These are phyloP conservation scores for Reticulitermes speratus DNA, from an alignment of 1,140 invertebrate species.

Conservation along the genomic window DNA sequence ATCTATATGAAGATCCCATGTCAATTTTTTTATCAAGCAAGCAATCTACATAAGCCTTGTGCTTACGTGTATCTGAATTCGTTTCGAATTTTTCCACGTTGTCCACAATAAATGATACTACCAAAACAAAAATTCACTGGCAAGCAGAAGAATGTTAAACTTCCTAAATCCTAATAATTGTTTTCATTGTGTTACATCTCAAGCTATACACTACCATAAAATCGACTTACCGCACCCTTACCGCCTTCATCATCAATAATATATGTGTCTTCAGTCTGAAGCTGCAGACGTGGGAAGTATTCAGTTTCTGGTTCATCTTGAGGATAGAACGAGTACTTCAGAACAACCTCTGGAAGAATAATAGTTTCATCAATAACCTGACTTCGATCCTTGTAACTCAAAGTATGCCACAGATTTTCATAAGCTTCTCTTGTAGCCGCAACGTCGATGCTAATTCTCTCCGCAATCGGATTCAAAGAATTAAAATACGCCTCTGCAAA, in stretches of 20 bases:
- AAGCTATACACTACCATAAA: no score
- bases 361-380: slow-evolving; percentile 73
- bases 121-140: no score
- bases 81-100: no score
- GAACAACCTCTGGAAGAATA: slow-evolving; percentile 68
- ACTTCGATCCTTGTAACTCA: slow-evolving; percentile 66
- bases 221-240: not conserved
- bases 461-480: slow-evolving; percentile 65
- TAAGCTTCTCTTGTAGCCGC: slow-evolving; percentile 64
- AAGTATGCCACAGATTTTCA: slow-evolving; percentile 65
- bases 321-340: slow-evolving; percentile 60
- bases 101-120: no score
- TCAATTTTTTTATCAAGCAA: no score
- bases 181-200: not conserved
- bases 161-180: not conserved
- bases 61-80: no score
- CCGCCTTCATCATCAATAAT: not conserved
- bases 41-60: no score
- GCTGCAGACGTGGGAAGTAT: not conserved
- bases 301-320: slow-evolving; percentile 42
- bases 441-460: slow-evolving; percentile 67
- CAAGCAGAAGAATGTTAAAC: not conserved
- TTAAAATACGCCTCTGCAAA: slow-evolving; percentile 68
- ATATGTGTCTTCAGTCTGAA: not conserved
- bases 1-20: no score